Conservation (phyloP, 2,797 vertebrate genomes). For the Micropoecilia bifurca region DNA sequence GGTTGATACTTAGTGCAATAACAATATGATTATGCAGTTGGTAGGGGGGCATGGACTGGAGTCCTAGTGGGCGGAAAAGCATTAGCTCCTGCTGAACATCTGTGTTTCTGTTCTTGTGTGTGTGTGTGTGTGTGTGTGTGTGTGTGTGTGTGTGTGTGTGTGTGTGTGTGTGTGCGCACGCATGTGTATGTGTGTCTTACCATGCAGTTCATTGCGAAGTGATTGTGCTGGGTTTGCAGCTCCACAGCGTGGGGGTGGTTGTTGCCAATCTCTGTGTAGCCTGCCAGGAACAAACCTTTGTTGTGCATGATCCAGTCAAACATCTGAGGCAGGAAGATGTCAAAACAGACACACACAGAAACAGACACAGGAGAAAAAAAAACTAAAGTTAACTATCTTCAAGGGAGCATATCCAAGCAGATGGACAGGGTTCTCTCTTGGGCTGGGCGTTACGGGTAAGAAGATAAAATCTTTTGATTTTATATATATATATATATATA, state of each 20-base stretch:
- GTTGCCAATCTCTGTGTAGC: conserved; percentile 98
- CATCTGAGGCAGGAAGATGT: conserved; percentile 84
- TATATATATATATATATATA: too few relatives aligned
- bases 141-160: conserved; percentile 1
- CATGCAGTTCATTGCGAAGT: conserved; percentile 99
- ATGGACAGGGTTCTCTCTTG: background rate
- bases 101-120: conserved; percentile 1
- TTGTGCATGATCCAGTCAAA: conserved; percentile 99
- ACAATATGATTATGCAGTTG: conserved; percentile 52
- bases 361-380: background rate
- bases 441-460: too few relatives aligned
- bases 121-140: background rate
- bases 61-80: conserved; percentile 50
- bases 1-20: conserved; percentile 52
- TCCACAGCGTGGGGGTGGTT: conserved; percentile 96
- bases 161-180: background rate
- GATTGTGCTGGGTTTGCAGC: conserved; percentile 99
- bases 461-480: too few relatives aligned
- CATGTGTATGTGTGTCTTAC: conserved; percentile 80
- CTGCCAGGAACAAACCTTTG: conserved; percentile 98
- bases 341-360: conserved; percentile 33
- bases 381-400: conserved; percentile 1
- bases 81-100: conserved; percentile 36
- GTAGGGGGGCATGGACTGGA: conserved; percentile 19
- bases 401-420: conserved; percentile 27